Evolutionary conservation across 1,140 invertebrate genomes (phyloP).

Genomic region (Lordiphosa clarofinis): DNA sequence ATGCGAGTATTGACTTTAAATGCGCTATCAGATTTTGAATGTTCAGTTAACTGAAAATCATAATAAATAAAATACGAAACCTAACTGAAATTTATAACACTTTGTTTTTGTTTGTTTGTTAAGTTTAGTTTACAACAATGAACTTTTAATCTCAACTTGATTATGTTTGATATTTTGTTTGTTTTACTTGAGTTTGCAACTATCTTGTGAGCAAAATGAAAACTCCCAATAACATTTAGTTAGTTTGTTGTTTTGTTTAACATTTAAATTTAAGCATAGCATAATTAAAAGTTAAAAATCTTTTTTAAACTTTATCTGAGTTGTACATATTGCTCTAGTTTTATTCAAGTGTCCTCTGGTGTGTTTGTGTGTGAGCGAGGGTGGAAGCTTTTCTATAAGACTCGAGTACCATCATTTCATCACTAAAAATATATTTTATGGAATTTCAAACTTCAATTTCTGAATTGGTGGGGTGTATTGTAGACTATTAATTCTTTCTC

Average conservation of each 20-base stretch:
- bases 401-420: constrained; percentile 2
- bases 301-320: constrained; percentile 33
- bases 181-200: constrained; percentile 23
- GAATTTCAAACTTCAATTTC: constrained; percentile 55
- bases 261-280: constrained; percentile 41
- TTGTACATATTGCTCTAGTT: constrained; percentile 67
- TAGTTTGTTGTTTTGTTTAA: constrained; percentile 13
- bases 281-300: constrained; percentile 50
- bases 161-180: constrained; percentile 38
- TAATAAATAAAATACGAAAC: too few species aligned
- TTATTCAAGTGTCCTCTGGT: constrained; percentile 14
- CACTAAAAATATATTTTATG: constrained; percentile 47
- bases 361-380: constrained; percentile 9
- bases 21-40: too few species aligned
- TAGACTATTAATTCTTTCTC: constrained; percentile 32
- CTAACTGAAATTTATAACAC: too few species aligned
- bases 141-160: constrained; percentile 34
- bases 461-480: constrained; percentile 72
- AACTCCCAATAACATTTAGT: constrained; percentile 39
- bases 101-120: constrained; percentile 8
- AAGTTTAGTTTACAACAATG: constrained; percentile 18
- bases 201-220: constrained; percentile 39
- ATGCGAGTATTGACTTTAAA: constrained; percentile 31
- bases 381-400: constrained; percentile 55
- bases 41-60: too few species aligned